Evolutionary conservation across 2,888 invertebrate genomes (phyloP).

Genomic region (Notodonta dromedarius): DNA sequence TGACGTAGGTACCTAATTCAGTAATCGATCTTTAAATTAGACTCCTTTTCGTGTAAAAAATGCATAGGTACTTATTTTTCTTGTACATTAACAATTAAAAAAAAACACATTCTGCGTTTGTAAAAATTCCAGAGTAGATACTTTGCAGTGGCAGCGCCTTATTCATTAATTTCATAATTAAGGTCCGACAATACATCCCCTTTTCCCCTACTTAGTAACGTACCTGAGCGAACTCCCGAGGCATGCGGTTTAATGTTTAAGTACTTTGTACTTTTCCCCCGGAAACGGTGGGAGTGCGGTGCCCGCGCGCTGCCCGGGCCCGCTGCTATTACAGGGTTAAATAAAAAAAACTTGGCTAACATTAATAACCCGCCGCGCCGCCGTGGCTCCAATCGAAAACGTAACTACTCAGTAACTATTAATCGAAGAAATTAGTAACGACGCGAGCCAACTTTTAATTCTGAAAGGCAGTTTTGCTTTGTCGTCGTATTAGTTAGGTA

Average conservation of each 20-base stretch:
- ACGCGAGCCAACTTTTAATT: no score
- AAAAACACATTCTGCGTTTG: no score
- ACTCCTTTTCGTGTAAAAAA: no score
- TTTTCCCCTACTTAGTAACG: conserved; percentile 39
- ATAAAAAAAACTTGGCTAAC: conserved; percentile 14
- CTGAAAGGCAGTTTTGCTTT: no score
- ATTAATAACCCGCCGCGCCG: conserved; percentile 19
- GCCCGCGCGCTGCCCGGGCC: no score
- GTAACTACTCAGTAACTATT: conserved; percentile 7
- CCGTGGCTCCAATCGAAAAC: conserved; percentile 8
- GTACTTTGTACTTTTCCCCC: conserved; percentile 39
- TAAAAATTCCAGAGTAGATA: background rate
- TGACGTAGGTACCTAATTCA: no score
- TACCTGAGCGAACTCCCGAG: conserved; percentile 28
- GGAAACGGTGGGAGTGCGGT: conserved; percentile 16
- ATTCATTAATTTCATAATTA: conserved; percentile 53
- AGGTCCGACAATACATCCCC: conserved; percentile 37
- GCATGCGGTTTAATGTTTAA: conserved; percentile 41
- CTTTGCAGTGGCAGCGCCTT: background rate
- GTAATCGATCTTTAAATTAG: no score
- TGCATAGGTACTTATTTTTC: no score
- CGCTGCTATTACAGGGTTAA: conserved; percentile 27
- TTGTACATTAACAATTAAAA: no score
- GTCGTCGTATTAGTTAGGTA: no score
- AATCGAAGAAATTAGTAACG: no score